Conservation (phyloP, 2,113 vertebrate species). For the Passer domesticus region DNA sequence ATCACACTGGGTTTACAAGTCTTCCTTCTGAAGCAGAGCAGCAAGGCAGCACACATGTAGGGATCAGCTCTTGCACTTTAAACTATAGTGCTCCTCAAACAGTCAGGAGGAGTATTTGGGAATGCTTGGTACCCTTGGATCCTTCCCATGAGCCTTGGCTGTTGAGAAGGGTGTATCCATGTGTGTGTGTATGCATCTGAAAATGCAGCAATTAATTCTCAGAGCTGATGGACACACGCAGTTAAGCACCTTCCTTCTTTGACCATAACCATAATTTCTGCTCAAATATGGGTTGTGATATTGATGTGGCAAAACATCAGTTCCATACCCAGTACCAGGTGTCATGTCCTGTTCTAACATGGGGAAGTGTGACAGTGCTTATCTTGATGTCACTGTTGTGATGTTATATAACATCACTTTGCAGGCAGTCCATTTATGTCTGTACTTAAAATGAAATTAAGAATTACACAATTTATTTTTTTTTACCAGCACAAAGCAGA, state of each 20-base stretch:
- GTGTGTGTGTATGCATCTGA: not conserved
- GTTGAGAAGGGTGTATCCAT: not conserved
- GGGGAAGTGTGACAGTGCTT: not conserved
- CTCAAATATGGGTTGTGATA: not conserved
- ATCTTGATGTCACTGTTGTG: not conserved
- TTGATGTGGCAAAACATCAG: not conserved
- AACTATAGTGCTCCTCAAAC: not conserved
- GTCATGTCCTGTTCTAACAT: rapidly evolving
- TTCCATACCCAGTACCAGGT: not conserved
- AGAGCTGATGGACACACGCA: rapidly evolving
- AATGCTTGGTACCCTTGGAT: not conserved
- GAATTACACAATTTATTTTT: not conserved
- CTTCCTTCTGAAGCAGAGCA: not conserved
- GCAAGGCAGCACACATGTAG: not conserved
- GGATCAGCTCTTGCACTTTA: not conserved
- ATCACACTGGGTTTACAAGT: rapidly evolving
- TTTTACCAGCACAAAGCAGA: not conserved
- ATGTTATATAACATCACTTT: not conserved
- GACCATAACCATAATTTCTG: rapidly evolving
- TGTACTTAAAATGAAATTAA: not conserved
- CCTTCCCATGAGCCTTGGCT: not conserved
- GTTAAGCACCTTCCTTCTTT: not conserved
- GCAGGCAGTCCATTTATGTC: not conserved
- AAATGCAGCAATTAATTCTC: not conserved
- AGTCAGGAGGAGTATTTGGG: not conserved